A percentile compares a stretch with the other conserved stretches of the same genome.
These are phyloP conservation scores for Cepaea nemoralis DNA, from an alignment of 1,140 invertebrate species.

Conservation along the genomic window DNA sequence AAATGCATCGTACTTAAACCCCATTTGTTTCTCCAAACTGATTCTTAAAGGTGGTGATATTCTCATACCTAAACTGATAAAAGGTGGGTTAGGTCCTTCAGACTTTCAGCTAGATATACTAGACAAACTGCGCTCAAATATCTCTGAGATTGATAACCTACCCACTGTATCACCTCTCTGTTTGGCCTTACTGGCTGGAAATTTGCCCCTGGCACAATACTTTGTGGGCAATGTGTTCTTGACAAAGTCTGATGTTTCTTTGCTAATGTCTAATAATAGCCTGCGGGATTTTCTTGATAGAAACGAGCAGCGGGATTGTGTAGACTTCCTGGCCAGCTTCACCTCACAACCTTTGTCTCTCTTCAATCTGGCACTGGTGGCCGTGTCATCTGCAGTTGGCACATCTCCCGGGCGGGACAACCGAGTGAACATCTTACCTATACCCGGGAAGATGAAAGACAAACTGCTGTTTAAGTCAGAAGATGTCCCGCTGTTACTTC, in stretches of 20 bases:
- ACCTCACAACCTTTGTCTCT: not conserved
- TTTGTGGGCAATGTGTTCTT: not conserved
- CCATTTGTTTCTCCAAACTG: not conserved
- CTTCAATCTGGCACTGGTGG: not conserved
- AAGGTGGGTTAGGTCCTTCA: not conserved
- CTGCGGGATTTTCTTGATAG: not conserved
- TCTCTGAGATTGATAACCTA: not conserved
- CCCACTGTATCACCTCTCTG: not conserved
- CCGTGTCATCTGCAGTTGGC: not conserved
- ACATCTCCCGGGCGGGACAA: not conserved
- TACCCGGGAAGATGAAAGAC: not conserved
- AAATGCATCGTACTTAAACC: not conserved
- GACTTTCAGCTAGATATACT: not conserved
- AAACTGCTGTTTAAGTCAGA: conserved; percentile 1
- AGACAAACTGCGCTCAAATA: not conserved
- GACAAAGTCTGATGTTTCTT: not conserved
- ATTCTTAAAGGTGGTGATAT: not conserved
- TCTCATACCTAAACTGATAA: not conserved
- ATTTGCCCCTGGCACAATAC: not conserved
- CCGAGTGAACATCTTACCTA: not conserved
- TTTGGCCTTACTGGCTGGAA: not conserved
- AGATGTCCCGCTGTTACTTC: too few species aligned
- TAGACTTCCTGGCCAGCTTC: not conserved
- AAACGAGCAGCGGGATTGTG: not conserved
- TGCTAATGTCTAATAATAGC: not conserved